Percentiles rank a stretch among this genome's conserved stretches.
Conservation (phyloP, 2,113 vertebrate species). For the Megaceryle maxima region DNA sequence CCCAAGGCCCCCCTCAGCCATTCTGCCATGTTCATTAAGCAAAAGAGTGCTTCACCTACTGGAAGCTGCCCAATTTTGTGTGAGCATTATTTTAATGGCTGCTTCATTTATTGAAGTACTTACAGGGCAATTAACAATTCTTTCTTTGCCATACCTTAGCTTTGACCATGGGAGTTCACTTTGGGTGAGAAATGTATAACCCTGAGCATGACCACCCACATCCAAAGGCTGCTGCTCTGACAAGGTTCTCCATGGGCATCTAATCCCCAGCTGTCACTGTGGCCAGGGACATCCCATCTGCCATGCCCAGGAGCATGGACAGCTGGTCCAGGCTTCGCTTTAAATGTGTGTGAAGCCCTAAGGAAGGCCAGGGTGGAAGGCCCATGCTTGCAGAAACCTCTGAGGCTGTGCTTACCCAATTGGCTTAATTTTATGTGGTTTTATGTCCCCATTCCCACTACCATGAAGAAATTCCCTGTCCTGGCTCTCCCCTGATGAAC, state of each 20-base stretch:
- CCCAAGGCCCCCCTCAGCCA: background rate
- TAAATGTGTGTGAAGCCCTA: background rate
- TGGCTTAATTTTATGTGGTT: background rate
- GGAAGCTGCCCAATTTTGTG: background rate
- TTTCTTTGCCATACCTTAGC: background rate
- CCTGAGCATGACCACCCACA: background rate
- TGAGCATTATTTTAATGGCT: background rate
- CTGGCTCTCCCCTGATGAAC: background rate
- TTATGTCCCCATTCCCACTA: background rate
- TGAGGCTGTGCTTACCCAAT: background rate
- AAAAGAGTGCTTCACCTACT: background rate
- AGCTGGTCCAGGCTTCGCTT: background rate
- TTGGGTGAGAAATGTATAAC: background rate
- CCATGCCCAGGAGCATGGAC: fast-evolving
- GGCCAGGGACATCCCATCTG: fast-evolving
- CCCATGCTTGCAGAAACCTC: background rate
- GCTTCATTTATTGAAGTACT: background rate
- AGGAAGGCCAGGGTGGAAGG: background rate
- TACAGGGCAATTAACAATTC: background rate
- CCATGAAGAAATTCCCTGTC: background rate
- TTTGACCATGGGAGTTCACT: background rate
- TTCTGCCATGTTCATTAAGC: background rate
- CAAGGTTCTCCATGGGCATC: fast-evolving
- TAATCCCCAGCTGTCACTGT: background rate
- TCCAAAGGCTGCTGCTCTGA: background rate